Base-by-base conservation (phyloP, 1,140 invertebrate species). In the Macrocentrus cingulum region DNA sequence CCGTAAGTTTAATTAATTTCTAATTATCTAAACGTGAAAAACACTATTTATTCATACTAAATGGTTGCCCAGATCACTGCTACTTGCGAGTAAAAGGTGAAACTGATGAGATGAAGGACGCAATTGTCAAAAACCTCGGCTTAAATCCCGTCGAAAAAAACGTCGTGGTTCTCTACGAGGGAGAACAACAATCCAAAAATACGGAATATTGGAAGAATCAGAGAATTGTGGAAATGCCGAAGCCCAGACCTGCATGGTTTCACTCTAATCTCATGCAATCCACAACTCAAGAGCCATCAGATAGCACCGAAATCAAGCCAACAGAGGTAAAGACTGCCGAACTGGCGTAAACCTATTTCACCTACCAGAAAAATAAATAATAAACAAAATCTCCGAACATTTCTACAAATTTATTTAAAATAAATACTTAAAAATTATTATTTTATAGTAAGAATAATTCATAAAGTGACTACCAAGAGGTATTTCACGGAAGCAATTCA, bases 161-260 rank as follows among this genome's bases (percentile, higher is more conserved):
- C 76, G 88, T 96, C 1, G 79, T 92, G 41, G 87, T 95, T 3
- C 69, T 94, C 1, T 96, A 95, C 74, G 82, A 93, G 70, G 88
- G 88, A 50, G 93, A 95, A 74, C 85, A 83, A 65, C 64, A 81
- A 15, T 76, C 85, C 25, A 71, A 81, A 57, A 55, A 72, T 1
- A 62, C 74, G 4, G 75, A 84, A 49, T 83, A 79, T 59, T 83
- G 80, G 68, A 79, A 85, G 65, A 82, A 78, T 3, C 88, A 90
- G 71, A 77, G 84, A 59, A 81, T 92, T 46, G 81, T 93, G 1
- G 89, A 94, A 81, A 80, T 92, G 69, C 74, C 84, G 36, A 91
- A 87, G 71, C 80, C 85, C 56, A 78, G 90, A 55, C 91, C 91
- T 15, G 63, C 80, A 19, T 93, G 90, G 90, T 94, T 92, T 66